phyloP scores from a whole-genome alignment of 1,140 invertebrate species.

The Drosophila athabasca region DNA sequence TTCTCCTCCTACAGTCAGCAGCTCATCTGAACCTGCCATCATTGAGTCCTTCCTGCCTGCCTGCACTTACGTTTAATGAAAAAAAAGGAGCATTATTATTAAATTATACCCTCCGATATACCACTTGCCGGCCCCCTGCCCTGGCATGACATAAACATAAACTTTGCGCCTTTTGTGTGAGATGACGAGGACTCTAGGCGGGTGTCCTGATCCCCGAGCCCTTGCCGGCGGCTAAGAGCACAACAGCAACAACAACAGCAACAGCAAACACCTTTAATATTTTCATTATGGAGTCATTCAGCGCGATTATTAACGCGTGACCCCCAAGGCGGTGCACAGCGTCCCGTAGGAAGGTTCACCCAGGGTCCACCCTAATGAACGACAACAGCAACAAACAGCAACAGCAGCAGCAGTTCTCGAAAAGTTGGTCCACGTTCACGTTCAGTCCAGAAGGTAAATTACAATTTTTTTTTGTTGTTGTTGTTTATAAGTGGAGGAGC shows the following conservation, averaged over 20 bases:
- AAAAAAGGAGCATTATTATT: slow-evolving; percentile 70
- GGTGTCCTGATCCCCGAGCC: slow-evolving; percentile 51
- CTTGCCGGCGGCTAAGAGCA: slow-evolving; percentile 43
- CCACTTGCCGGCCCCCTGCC: slow-evolving; percentile 2
- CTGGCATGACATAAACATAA: slow-evolving; percentile 77
- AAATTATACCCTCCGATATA: slow-evolving; percentile 52
- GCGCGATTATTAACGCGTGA: slow-evolving; percentile 80
- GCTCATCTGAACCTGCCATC: slow-evolving; percentile 35
- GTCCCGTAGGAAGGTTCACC: slow-evolving; percentile 15
- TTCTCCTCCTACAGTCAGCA: neutral
- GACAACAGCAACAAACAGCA: slow-evolving; percentile 43
- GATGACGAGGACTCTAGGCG: neutral
- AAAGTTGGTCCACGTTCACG: no score
- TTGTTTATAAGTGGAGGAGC: slow-evolving; percentile 71
- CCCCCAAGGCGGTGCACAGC: slow-evolving; percentile 73
- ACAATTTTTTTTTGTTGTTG: slow-evolving; percentile 50
- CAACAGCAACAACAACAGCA: slow-evolving; percentile 39
- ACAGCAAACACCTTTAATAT: slow-evolving; percentile 82
- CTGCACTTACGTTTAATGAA: slow-evolving; percentile 75
- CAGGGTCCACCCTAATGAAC: slow-evolving; percentile 63
- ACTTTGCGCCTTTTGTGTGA: slow-evolving; percentile 76
- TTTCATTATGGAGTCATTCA: slow-evolving; percentile 82
- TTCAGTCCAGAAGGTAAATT: slow-evolving; percentile 60
- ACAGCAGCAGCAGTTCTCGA: no score
- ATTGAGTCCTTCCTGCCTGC: slow-evolving; percentile 14